phyloP scores from a whole-genome alignment of 1,140 invertebrate species.

The Pachypsylla venusta region DNA sequence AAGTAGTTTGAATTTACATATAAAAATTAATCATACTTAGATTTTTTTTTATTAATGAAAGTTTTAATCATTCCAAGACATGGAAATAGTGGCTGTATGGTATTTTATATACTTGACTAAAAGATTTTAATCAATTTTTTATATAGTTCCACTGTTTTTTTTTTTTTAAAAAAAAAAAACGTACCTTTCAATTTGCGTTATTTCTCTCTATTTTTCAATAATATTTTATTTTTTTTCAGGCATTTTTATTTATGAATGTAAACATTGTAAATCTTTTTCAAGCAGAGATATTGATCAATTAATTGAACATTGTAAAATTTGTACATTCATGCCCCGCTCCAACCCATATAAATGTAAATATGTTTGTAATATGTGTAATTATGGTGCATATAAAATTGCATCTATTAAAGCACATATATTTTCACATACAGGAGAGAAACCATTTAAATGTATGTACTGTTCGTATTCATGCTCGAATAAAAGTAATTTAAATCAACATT shows the following conservation, averaged over 20 bases:
- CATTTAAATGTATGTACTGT: constrained; percentile 13
- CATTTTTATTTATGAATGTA: neutral
- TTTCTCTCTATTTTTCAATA: too few species aligned
- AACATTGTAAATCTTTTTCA: neutral
- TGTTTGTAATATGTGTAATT: neutral
- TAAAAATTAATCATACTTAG: neutral
- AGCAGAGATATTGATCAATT: neutral
- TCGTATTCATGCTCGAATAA: constrained; percentile 12
- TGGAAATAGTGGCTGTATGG: too few species aligned
- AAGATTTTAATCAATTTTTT: too few species aligned
- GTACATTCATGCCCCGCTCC: neutral
- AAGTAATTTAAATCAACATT: constrained; percentile 15
- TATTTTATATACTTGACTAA: too few species aligned
- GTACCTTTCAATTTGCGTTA: too few species aligned
- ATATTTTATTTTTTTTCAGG: too few species aligned
- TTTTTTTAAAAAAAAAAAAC: too few species aligned
- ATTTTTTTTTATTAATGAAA: too few species aligned
- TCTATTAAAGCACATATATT: constrained; percentile 7
- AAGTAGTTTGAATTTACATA: neutral
- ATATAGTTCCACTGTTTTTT: too few species aligned
- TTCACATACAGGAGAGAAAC: constrained; percentile 17
- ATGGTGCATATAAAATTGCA: neutral
- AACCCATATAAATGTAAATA: neutral
- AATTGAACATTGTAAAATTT: neutral
- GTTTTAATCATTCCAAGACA: too few species aligned